Conservation (phyloP, 2,888 invertebrate genomes). For the Scaptomyza parva region DNA sequence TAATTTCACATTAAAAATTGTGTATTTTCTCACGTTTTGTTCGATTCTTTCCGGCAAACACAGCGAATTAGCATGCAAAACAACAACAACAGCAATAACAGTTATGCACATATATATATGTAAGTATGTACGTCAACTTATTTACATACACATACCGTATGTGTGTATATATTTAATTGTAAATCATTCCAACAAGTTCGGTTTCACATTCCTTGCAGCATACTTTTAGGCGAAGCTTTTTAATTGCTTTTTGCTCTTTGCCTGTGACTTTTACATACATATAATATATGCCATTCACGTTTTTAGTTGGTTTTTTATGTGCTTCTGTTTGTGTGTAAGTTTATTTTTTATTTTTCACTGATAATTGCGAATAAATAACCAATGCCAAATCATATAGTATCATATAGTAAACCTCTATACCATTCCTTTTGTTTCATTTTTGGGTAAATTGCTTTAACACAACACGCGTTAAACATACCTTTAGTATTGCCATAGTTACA, state of each 20-base stretch:
- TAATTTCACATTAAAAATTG: constrained; percentile 6
- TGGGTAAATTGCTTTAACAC: background rate
- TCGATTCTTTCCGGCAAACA: background rate
- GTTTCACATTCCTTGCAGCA: constrained; percentile 24
- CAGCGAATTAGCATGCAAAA: constrained; percentile 6
- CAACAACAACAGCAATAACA: constrained; percentile 19
- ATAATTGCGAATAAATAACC: too few species aligned
- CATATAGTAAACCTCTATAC: too few species aligned
- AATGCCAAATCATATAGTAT: too few species aligned
- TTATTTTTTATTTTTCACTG: background rate
- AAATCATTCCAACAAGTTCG: constrained; percentile 4
- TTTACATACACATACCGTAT: constrained; percentile 14
- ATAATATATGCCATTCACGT: background rate
- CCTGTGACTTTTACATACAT: background rate
- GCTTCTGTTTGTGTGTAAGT: background rate
- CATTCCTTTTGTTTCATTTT: constrained; percentile 6
- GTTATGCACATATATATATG: constrained; percentile 6
- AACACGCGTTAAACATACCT: constrained; percentile 3
- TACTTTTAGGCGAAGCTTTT: constrained; percentile 59
- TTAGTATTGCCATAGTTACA: constrained; percentile 3
- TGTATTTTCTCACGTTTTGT: constrained; percentile 14
- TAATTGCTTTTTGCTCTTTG: constrained; percentile 22
- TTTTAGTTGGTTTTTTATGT: background rate
- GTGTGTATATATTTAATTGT: background rate
- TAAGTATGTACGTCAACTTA: constrained; percentile 1